phyloP scores from a whole-genome alignment of 2,888 invertebrate genomes.

The Acrocera orbiculus region DNA sequence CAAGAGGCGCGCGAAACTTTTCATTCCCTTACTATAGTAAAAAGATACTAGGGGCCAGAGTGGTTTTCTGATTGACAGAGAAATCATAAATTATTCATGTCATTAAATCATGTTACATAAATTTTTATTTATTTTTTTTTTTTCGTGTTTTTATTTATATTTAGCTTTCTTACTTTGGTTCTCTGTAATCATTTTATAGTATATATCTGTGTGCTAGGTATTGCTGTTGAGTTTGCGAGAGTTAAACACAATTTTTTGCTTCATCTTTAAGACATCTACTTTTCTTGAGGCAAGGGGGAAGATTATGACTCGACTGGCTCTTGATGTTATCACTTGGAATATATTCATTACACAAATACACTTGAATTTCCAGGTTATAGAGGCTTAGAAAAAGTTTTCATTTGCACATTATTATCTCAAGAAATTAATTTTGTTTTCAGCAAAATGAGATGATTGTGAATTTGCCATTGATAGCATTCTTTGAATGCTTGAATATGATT shows the following conservation, averaged over 20 bases:
- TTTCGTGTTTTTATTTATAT: constrained; percentile 5
- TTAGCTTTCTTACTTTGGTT: constrained; percentile 2
- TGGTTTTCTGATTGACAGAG: constrained; percentile 31
- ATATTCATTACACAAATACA: too few species aligned
- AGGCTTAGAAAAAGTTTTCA: too few species aligned
- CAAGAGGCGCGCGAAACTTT: constrained; percentile 7
- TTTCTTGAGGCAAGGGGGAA: background rate
- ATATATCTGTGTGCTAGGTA: constrained; percentile 5
- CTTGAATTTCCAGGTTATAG: too few species aligned
- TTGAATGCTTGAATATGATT: too few species aligned
- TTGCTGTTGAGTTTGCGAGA: constrained; percentile 3
- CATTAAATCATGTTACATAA: constrained; percentile 34
- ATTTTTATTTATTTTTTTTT: constrained; percentile 16
- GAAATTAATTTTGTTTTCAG: too few species aligned
- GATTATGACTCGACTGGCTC: background rate
- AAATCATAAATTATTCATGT: constrained; percentile 34
- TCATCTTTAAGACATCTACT: too few species aligned
- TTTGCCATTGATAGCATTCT: too few species aligned
- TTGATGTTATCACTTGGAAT: background rate
- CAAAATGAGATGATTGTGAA: too few species aligned
- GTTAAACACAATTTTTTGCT: constrained; percentile 4
- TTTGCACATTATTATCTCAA: too few species aligned
- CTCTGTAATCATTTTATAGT: too few species aligned
- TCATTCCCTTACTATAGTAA: constrained; percentile 9
- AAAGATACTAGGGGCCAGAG: constrained; percentile 12